Base-by-base conservation (phyloP, 2,113 vertebrate genomes). In the Synchiropus splendidus region DNA sequence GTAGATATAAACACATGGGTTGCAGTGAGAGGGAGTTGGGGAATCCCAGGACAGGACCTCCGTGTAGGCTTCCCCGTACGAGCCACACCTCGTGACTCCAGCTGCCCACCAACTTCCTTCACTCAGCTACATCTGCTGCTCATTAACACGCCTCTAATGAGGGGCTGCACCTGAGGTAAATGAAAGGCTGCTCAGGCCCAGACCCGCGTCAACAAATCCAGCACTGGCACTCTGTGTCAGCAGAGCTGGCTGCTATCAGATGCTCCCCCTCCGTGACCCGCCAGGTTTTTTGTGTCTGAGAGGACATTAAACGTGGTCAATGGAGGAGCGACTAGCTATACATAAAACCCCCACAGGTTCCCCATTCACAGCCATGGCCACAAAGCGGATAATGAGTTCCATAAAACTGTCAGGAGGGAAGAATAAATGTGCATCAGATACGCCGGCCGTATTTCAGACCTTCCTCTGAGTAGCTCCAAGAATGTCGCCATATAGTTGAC, bases 341-440 rank as follows among this genome's bases (percentile, higher is more conserved):
- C 83, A 83, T 85, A 84, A 90, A 89, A 89, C 85, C 85, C 85
- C 83, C 69, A 75, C 84, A 86, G 79, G 51, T 82, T 78, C 84
- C 87, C 85, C 86, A 84, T 88, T 83, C 86, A 93, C 87, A 87
- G 89, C 87, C 84, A 86, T 81, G 82, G 86, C 86, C 90, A 89
- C 91, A 92, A 89, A 89, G 89, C 88, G 90, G 92, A 94, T 94
- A 95, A 97, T 97, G 91, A 96, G 91, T 87, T 90, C 85, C 90
- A 90, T 97, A 96, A 98, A 97, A 87, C 91, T 66, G 91, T 96
- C 92, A 91, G 66, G 88, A 58, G 47, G 87, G 85, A 89, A 92
- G 90, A 91, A 95, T 92, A 88, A 90, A 94, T 90, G 91, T 83
- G 86, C 83, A 89, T 89, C 81, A 83, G 86, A 89, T 90, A 89